Conservation (phyloP, 1,140 invertebrate species). For the Danaus plexippus region DNA sequence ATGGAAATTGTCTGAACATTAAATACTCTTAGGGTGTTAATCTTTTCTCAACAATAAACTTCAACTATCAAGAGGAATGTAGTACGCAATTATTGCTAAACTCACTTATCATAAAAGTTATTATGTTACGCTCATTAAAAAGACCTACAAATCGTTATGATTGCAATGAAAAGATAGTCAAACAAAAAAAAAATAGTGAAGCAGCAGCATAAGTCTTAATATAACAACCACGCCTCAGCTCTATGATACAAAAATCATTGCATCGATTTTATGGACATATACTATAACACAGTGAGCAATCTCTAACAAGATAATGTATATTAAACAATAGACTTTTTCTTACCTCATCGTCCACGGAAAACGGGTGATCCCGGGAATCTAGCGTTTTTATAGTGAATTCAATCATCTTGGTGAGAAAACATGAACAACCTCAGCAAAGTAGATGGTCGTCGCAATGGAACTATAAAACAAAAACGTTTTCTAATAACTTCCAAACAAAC, state of each 20-base stretch:
- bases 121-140: no score
- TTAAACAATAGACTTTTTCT: conserved; percentile 53
- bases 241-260: conserved; percentile 10
- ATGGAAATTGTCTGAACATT: no score
- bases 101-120: no score
- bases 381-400: conserved; percentile 83
- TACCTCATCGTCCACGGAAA: conserved; percentile 90
- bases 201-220: background rate
- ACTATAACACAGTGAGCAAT: conserved; percentile 1
- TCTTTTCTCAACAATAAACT: no score
- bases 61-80: no score
- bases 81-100: no score
- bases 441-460: conserved; percentile 6
- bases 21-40: no score
- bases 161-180: no score
- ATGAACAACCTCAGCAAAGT: conserved; percentile 17
- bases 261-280: conserved; percentile 9
- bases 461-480: conserved; percentile 13
- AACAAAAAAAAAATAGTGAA: conserved; percentile 1
- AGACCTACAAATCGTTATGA: no score
- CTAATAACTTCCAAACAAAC: background rate
- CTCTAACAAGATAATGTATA: background rate
- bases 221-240: conserved; percentile 6
- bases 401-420: conserved; percentile 36
- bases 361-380: conserved; percentile 91